Percentiles rank a stretch among this genome's conserved stretches.
Conservation (phyloP, 1,140 invertebrate species). For the Heliothis subflexa region DNA sequence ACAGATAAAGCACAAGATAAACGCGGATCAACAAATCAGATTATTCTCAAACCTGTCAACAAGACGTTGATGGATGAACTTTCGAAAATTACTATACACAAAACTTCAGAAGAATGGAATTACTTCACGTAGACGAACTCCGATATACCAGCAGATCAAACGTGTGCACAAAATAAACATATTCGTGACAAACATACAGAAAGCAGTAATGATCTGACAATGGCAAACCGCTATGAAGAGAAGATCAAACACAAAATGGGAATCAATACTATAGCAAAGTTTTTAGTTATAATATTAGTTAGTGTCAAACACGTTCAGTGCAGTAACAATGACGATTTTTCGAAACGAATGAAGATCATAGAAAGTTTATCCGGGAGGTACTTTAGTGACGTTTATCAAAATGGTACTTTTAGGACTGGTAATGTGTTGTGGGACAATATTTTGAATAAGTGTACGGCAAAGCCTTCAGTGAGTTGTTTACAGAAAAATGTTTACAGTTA, state of each 20-base stretch:
- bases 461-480: conserved; percentile 90
- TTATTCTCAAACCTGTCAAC: conserved; percentile 23
- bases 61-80: not conserved
- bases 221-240: conserved; percentile 56
- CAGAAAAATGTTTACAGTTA: conserved; percentile 91
- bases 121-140: conserved; percentile 7
- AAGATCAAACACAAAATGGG: conserved; percentile 34
- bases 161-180: conserved; percentile 17
- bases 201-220: conserved; percentile 74
- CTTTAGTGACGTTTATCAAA: conserved; percentile 72
- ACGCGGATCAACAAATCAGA: conserved; percentile 16
- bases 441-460: conserved; percentile 89
- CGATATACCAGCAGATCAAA: not conserved
- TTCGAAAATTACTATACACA: conserved; percentile 29
- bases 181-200: conserved; percentile 4
- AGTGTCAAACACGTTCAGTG: conserved; percentile 57
- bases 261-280: conserved; percentile 46
- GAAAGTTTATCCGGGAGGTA: conserved; percentile 72
- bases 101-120: conserved; percentile 36
- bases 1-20: conserved; percentile 20
- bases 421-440: conserved; percentile 91
- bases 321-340: conserved; percentile 68
- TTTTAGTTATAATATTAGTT: conserved; percentile 60
- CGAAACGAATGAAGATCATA: conserved; percentile 70
- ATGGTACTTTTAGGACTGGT: conserved; percentile 86